Evolutionary conservation across 2,113 vertebrate species (phyloP).

Genomic region (Thalassarche chlororhynchos): DNA sequence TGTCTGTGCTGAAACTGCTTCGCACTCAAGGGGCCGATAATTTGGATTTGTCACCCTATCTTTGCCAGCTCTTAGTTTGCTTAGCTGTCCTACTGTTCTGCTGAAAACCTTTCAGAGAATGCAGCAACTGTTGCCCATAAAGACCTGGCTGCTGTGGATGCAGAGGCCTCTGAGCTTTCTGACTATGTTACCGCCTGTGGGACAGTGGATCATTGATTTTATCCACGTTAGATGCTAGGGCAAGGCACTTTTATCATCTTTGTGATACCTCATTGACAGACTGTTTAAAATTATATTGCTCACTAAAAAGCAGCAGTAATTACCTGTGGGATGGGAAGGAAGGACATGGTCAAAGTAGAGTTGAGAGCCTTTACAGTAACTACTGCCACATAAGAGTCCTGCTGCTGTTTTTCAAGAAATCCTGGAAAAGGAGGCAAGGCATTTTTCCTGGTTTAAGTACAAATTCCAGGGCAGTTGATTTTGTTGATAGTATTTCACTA

Average conservation of each 20-base stretch:
- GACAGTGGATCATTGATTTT: slow-evolving; percentile 27
- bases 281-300: slow-evolving; percentile 45
- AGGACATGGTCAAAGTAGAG: not conserved
- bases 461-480: not conserved
- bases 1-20: not conserved
- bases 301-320: slow-evolving; percentile 35
- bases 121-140: not conserved
- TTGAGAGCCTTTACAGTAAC: not conserved
- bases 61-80: not conserved
- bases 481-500: not conserved
- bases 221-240: not conserved
- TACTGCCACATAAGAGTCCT: not conserved
- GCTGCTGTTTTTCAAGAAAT: not conserved
- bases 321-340: slow-evolving; percentile 2
- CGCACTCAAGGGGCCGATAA: not conserved
- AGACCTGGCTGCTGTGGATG: not conserved
- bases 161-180: not conserved
- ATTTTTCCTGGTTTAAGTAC: not conserved
- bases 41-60: not conserved
- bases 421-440: not conserved
- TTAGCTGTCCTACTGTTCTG: not conserved
- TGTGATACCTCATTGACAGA: not conserved
- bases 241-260: slow-evolving; percentile 25
- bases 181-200: not conserved
- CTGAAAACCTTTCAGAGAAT: not conserved